phyloP scores from a whole-genome alignment of 2,888 invertebrate genomes.

The Nemoura dubitans region DNA sequence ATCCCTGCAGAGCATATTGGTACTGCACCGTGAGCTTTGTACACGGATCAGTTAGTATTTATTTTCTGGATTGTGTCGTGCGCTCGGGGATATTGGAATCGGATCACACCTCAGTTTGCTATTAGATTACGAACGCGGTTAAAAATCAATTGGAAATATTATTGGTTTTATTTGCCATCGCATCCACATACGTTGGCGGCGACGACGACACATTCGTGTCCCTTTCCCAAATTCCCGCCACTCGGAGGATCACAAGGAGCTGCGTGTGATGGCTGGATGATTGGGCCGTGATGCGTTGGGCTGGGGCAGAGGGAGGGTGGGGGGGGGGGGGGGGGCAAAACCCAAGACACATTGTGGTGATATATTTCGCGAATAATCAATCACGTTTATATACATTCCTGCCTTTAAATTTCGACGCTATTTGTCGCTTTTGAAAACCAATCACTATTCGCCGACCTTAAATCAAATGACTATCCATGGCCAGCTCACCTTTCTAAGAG shows the following conservation, averaged over 20 bases:
- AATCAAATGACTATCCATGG: no score
- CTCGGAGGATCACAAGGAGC: not conserved
- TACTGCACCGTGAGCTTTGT: not conserved
- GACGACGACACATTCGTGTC: not conserved
- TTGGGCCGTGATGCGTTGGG: no score
- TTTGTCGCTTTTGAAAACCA: not conserved
- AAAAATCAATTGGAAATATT: slow-evolving; percentile 7
- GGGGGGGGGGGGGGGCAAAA: not conserved
- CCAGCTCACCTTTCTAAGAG: not conserved
- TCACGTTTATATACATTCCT: not conserved
- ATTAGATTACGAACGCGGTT: not conserved
- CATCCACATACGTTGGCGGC: not conserved
- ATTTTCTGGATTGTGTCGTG: slow-evolving; percentile 48
- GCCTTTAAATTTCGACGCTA: not conserved
- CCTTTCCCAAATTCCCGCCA: not conserved
- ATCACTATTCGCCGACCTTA: no score
- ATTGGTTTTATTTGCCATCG: slow-evolving; percentile 5
- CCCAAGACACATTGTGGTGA: not conserved
- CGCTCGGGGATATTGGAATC: not conserved
- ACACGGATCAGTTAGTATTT: slow-evolving; percentile 47
- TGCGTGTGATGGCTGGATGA: not conserved
- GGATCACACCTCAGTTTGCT: not conserved
- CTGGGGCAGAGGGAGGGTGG: not conserved
- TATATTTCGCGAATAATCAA: not conserved
- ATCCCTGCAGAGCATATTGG: not conserved